phyloP scores from a whole-genome alignment of 2,113 vertebrate genomes.

The Pseudonaja textilis region DNA sequence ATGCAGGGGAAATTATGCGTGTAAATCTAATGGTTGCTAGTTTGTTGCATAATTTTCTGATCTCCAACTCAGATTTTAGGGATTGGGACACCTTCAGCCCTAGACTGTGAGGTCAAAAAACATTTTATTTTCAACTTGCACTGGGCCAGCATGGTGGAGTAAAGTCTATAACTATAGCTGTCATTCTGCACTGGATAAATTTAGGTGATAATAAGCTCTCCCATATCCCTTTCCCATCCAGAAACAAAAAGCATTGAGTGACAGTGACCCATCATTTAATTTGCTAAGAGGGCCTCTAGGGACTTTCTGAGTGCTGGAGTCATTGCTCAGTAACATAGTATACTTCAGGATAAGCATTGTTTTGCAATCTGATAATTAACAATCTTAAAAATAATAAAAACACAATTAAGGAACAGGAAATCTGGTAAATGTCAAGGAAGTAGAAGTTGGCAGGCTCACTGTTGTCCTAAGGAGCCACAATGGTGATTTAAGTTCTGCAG shows the following conservation, averaged over 20 bases:
- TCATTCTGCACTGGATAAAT: background rate
- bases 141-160: background rate
- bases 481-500: background rate
- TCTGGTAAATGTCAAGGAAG: background rate
- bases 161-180: background rate
- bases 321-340: background rate
- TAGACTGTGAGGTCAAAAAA: background rate
- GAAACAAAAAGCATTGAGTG: background rate
- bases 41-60: background rate
- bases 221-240: background rate
- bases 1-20: background rate
- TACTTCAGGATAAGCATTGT: background rate
- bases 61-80: background rate
- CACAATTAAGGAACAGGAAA: background rate
- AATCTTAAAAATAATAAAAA: background rate
- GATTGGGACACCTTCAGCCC: background rate
- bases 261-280: background rate
- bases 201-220: background rate
- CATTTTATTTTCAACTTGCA: background rate
- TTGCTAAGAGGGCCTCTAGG: background rate
- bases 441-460: background rate
- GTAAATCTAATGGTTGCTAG: background rate
- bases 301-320: background rate
- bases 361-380: background rate
- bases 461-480: background rate